Conservation (phyloP, 2,888 invertebrate species). For the Drosophila setosimentum region DNA sequence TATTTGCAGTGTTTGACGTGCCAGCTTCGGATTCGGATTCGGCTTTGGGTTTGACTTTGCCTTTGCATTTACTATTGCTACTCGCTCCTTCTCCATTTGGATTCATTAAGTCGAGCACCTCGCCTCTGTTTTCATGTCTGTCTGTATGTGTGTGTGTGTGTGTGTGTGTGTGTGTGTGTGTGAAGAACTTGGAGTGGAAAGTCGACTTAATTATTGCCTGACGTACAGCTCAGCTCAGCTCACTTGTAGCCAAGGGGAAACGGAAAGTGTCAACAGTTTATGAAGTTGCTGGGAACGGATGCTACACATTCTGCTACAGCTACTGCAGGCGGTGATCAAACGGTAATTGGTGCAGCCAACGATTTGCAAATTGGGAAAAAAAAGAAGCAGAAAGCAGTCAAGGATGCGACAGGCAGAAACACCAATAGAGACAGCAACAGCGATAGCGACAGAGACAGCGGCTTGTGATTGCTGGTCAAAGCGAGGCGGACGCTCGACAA, state of each 20-base stretch:
- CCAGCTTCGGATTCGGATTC: constrained; percentile 44
- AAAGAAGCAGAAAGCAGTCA: constrained; percentile 44
- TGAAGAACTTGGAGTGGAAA: constrained; percentile 46
- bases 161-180: constrained; percentile 17
- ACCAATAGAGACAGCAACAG: constrained; percentile 7
- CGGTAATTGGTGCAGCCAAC: constrained; percentile 74
- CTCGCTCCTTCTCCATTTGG: constrained; percentile 39
- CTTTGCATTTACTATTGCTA: constrained; percentile 19
- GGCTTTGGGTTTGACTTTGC: constrained; percentile 27
- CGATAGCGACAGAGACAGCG: constrained; percentile 2
- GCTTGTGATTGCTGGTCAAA: constrained; percentile 10
- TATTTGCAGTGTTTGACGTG: constrained; percentile 81
- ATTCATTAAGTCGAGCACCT: constrained; percentile 76
- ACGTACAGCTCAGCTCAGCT: constrained; percentile 23
- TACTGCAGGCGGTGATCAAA: constrained; percentile 57
- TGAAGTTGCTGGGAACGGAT: constrained; percentile 46
- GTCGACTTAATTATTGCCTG: constrained; percentile 73
- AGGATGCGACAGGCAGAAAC: constrained; percentile 31
- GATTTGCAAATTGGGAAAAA: constrained; percentile 67
- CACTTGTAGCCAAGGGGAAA: constrained; percentile 27
- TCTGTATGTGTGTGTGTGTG: constrained; percentile 31
- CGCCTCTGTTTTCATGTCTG: constrained; percentile 20
- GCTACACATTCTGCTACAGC: not conserved
- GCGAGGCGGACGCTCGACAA: constrained; percentile 51
- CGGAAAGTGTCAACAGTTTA: constrained; percentile 70